These are phyloP conservation scores for Carettochelys insculpta DNA, from an alignment of 2,113 vertebrate genomes.

Conservation along the genomic window DNA sequence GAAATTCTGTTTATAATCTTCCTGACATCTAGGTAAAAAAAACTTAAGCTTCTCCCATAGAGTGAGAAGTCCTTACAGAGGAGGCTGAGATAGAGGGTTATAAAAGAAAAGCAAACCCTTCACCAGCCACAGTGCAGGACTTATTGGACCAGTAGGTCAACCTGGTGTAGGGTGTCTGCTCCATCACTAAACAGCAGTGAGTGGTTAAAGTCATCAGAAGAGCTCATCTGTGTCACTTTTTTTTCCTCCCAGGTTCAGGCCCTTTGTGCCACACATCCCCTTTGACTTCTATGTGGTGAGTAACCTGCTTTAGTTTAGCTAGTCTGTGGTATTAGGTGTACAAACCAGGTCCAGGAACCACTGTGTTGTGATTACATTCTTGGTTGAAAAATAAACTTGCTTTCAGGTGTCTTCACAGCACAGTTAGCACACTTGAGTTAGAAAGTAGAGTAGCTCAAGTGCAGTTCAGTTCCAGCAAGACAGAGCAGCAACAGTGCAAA, in stretches of 20 bases:
- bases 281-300: slow-evolving; percentile 98
- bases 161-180: accelerated
- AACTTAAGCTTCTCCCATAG: background rate
- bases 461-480: too few relatives aligned
- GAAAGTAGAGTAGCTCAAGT: too few relatives aligned
- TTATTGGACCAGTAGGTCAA: accelerated
- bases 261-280: slow-evolving; percentile 96
- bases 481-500: background rate
- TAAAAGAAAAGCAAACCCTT: too few relatives aligned
- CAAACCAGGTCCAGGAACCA: background rate
- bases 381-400: background rate
- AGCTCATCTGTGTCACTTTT: background rate
- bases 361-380: background rate
- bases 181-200: accelerated
- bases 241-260: slow-evolving; percentile 84
- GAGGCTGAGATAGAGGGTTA: background rate
- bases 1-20: background rate
- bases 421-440: background rate
- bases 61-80: background rate
- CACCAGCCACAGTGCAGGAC: background rate
- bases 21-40: background rate
- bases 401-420: background rate
- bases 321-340: background rate
- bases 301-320: background rate
- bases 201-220: accelerated